Evolutionary conservation across 1,140 invertebrate genomes (phyloP), one percentile per base, ranked within the genome.

Genomic region (Trypoxylus dichotomus): DNA sequence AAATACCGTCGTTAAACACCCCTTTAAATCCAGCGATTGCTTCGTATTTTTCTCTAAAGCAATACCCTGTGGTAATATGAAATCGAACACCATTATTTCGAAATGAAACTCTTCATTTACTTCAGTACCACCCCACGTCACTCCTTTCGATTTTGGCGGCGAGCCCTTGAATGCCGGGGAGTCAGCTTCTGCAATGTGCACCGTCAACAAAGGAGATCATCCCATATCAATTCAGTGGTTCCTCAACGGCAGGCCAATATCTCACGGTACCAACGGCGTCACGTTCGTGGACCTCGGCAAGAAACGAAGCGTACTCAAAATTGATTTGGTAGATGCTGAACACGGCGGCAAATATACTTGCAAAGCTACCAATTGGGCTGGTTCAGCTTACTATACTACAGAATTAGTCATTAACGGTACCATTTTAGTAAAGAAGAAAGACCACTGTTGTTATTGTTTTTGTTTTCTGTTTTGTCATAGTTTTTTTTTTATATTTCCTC

Each of bases 331-430:
- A 24, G 29, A 84, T 79, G 85, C 82, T 24, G 75, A 78, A 43
- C 89, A 94, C 86, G 90, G 90, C 79, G 94, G 94, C 71, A 92
- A 93, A 84, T 94, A 94, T 82, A 93, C 93, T 15, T 95, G 94
- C 83, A 89, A 90, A 29, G 95, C 94, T 24, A 91, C 89, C 80
- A 97, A 96, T 86, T 86, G 86, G 43, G 94, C 93, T 42, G 94
- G 94, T 58, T 86, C 85, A 83, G 84, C 87, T 76, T 87, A 88
- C 83, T 88, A 89, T 79, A 89, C 90, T 2, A 87, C 91, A 25
- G 82, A 86, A 78, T 87, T 92, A 72, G 86, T 89, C 80, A 89
- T 92, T 74, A 91, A 92, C 85, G 91, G 91, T 92, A 68, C 27
- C 27, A 2, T 1, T 54, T n/a, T 68, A 8, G 7, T 5, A 8